Evolutionary conservation across 2,113 vertebrate genomes (phyloP), one percentile per base, ranked within the genome.

Genomic region (Callorhinus ursinus): DNA sequence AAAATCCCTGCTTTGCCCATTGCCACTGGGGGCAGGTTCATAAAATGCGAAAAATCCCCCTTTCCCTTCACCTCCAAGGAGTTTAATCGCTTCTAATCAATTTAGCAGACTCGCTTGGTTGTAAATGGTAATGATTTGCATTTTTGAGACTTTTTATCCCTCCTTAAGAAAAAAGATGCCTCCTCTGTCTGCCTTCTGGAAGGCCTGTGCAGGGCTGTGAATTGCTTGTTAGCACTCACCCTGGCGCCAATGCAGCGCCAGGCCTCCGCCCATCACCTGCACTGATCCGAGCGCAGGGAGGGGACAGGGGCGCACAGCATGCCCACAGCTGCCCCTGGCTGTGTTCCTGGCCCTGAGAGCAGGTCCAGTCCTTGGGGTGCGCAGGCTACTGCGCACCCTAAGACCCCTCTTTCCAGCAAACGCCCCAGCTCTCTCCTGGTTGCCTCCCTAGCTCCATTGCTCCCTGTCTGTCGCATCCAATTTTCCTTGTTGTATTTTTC

Each of bases 101-200:
- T 95, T 93, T 97, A 92, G 95, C 92, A 61, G 94, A 89, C 82
- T 96, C 22, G 1, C 90, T 83, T 88, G 97, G 94, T 93, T 96
- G 93, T 97, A 97, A 98, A 97, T 2, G 95, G 46, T 90, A 91
- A 94, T 91, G 79, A 98, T 97, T 95, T 97, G 93, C 97, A 87
- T 97, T 96, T 93, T 86, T 55, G 90, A 97, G 93, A 79, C 96
- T 94, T 95, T 96, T 97, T 93, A 96, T 96, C 93, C 97, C 89
- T 96, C 53, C 67, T 96, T 89, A 91, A 93, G 95, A 63, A 91
- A 88, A 85, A 79, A 71, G 95, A 93, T 49, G 83, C 77, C 65
- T 61, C 92, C 93, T 93, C 72, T 67, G 69, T 36, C 63, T 89
- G 92, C 92, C 24, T 91, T 81, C 96, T 80, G 86, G 96, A 92